Base-by-base conservation (phyloP, 1,140 invertebrate species). In the Orius insidiosus region DNA sequence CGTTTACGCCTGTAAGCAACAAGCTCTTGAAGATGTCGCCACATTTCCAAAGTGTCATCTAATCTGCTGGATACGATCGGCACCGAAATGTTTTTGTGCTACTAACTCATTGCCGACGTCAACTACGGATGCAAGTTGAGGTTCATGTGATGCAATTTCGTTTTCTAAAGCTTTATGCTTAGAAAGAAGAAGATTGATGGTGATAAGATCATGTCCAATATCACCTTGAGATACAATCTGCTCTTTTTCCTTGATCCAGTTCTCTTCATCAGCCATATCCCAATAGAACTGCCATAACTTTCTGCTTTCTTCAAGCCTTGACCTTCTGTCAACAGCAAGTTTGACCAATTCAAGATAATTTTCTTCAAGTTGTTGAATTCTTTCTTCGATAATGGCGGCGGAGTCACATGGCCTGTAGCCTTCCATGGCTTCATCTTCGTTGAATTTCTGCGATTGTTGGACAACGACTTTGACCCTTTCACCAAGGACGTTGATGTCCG, bases 191-290 rank as follows among this genome's bases (percentile, higher is more conserved):
- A 97, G 67, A 63, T 90, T 80, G 54, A 93, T 88, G 11, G 89
- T 96, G 8, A 89, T 95, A 10, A 97, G 72, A 66, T 97, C 94
- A 60, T 97, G 93, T 24, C 94, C 94, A 57, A 96, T 90, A 57
- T 95, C 87, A 33, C 80, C 84, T 2, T 85, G 85, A 1, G 86
- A 95, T 18, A 97, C 82, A 55, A 98, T 96, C 61, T 98, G 93
- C 63, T 98, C 94, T 61, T 98, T 98, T 67, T 99, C 96, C 64
- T 95, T 94, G 61, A 99, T 97, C 89, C 92, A 98, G 61, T 96
- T 94, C 66, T 98, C 93, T 65, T 98, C 93, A 57, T 99, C 95
- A 24, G 93, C 90, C 78, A 98, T 96, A 59, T 99, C 95, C 93
- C 93, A 98, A 64, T 95, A 98, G 77, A 98, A 98, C 64, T 98